These are phyloP conservation scores for Trachymyrmex cornetzi DNA, from an alignment of 1,140 invertebrate species.

Conservation along the genomic window DNA sequence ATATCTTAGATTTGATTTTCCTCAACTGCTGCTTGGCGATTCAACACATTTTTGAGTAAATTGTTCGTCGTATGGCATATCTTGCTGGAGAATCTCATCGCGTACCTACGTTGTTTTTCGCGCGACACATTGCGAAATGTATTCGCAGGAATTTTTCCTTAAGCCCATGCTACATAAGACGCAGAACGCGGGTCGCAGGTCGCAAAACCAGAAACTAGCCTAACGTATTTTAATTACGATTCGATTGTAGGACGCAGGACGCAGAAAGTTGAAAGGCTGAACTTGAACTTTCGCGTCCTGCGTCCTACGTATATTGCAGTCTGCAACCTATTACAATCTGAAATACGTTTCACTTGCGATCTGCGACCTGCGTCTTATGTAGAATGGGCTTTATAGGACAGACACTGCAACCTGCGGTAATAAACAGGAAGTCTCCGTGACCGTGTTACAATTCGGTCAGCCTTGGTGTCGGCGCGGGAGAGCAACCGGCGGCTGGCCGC, in stretches of 20 bases:
- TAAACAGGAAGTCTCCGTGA: slow-evolving; percentile 46
- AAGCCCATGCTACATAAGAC: no score
- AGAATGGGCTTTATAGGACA: no score
- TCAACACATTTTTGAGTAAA: not conserved
- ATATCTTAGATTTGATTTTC: not conserved
- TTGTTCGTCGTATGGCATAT: not conserved
- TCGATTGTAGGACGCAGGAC: no score
- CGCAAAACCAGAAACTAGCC: no score
- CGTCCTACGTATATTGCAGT: no score
- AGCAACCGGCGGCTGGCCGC: slow-evolving; percentile 44
- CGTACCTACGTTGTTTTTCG: not conserved
- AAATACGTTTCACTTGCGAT: no score
- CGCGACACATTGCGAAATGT: slow-evolving; percentile 1
- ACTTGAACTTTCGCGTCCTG: no score
- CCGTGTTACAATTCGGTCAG: slow-evolving; percentile 58
- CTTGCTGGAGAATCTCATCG: not conserved
- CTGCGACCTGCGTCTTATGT: no score
- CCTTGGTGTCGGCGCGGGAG: slow-evolving; percentile 55
- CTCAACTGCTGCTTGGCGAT: not conserved
- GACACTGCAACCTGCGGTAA: not conserved
- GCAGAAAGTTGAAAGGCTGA: no score
- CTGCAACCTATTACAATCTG: no score
- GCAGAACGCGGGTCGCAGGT: no score
- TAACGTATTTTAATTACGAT: no score
- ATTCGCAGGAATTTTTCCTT: slow-evolving; percentile 5